Base-by-base conservation (phyloP, 64 coral and sea anemone genomes). In the Montipora efflorescens region DNA sequence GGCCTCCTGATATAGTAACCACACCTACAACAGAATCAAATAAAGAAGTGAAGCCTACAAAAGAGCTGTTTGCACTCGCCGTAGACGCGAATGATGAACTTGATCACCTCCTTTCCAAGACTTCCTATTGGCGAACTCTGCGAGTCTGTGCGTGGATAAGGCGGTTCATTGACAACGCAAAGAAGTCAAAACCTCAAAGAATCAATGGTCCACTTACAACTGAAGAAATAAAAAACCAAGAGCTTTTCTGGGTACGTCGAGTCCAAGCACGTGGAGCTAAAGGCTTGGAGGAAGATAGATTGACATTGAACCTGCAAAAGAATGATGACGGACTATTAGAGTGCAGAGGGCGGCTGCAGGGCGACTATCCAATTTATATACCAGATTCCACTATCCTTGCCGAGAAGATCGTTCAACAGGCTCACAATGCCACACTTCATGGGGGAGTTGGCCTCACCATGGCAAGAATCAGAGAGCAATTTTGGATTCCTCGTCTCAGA, bases 1-100 rank as follows among this genome's bases (percentile, higher is more conserved):
- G 78, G 90, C 78, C 61, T 3, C 77, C 61, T 22, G 64, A 83
- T n/a, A 91, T 91, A 8, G 23, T 43, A 49, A 18, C 71, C 7
- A 3, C 74, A 3, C 12, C 82, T 23, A 8, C 58, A 52, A 23
- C 22, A 23, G 22, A 23, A 23, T 23, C 22, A 23, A 23, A 23
- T 23, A 16, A n/a, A 10, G 22, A 23, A 23, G 22, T 23, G 22
- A 59, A 59, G 9, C 3, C 21, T 20, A 66, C 44, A 19, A 75
- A 91, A 47, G 7, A 91, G 46, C 12, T 91, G 64, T 78, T 82
- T 46, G 61, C 49, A 22, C 14, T 11, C 19, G 6, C 77, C 6
- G n/a, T 12, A 48, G 53, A 23, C 22, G 22, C 22, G 22, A 23
- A 23, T 23, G 22, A 23, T 23, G 22, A 23, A 23, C 22, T 23